Evolutionary conservation across 2,797 vertebrate genomes (phyloP).

Genomic region (Rhynchotus rufescens): DNA sequence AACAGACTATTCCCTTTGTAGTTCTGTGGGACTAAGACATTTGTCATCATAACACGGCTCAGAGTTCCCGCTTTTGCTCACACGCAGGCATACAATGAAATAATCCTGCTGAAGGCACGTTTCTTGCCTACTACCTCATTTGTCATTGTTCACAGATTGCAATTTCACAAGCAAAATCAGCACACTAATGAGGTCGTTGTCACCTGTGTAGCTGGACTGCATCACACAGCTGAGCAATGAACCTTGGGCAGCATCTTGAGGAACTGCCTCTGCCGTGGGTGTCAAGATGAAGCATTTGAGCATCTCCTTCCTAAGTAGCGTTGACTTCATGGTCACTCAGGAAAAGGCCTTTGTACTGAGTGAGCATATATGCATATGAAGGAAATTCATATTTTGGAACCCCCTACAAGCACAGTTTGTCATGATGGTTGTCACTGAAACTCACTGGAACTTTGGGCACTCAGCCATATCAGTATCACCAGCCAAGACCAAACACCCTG

Average conservation of each 20-base stretch:
- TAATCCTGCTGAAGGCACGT: background rate
- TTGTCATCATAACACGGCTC: background rate
- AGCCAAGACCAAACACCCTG: slow-evolving; percentile 15
- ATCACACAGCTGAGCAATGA: background rate
- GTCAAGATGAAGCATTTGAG: background rate
- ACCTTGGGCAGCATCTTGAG: background rate
- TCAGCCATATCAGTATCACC: background rate
- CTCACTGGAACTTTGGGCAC: background rate
- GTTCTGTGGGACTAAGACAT: background rate
- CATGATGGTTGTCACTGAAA: background rate
- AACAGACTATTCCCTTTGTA: slow-evolving; percentile 19
- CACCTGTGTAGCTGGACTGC: background rate
- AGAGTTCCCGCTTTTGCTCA: background rate
- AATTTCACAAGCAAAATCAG: background rate
- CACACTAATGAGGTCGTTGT: rapidly evolving
- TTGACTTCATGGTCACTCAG: background rate
- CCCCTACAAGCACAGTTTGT: background rate
- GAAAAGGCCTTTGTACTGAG: background rate
- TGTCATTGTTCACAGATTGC: background rate
- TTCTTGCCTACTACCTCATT: background rate
- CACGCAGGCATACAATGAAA: background rate
- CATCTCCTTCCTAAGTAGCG: background rate
- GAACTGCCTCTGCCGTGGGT: background rate
- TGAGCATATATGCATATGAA: background rate
- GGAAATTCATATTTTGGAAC: background rate